Evolutionary conservation across 1,140 invertebrate genomes (phyloP).

Genomic region (Sminthurides bifidus): DNA sequence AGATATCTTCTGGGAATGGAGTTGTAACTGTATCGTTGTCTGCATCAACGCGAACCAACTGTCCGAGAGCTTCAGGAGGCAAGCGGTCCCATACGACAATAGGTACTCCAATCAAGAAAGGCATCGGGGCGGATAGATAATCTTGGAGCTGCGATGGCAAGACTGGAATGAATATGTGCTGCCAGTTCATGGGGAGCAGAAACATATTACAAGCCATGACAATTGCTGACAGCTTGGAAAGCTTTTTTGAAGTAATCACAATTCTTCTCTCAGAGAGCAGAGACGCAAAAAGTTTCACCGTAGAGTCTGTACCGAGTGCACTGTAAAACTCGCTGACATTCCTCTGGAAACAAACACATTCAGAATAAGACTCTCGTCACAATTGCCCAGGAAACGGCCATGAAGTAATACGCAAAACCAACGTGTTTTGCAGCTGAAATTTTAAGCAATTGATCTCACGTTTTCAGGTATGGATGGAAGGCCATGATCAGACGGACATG

Average conservation of each 20-base stretch:
- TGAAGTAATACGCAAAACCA: too few relatives aligned
- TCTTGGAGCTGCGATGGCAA: constrained; percentile 75
- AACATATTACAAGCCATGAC: constrained; percentile 86
- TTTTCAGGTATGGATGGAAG: constrained; percentile 88
- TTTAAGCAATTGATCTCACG: constrained; percentile 71
- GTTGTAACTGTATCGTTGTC: constrained; percentile 72
- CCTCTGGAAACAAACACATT: constrained; percentile 54
- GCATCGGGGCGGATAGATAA: constrained; percentile 86
- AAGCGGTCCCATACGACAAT: constrained; percentile 63
- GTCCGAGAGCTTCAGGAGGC: constrained; percentile 58
- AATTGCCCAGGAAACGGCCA: too few relatives aligned
- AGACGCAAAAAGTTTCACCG: constrained; percentile 88
- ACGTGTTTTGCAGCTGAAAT: too few relatives aligned
- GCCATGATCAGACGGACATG: constrained; percentile 62
- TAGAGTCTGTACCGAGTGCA: constrained; percentile 78
- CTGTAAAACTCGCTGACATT: constrained; percentile 94
- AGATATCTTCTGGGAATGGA: constrained; percentile 71
- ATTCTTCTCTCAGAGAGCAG: constrained; percentile 86
- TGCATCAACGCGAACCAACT: constrained; percentile 81
- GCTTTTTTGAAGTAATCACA: constrained; percentile 72
- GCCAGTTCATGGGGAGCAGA: constrained; percentile 95
- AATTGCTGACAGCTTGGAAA: constrained; percentile 77
- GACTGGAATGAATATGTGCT: constrained; percentile 93
- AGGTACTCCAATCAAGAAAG: constrained; percentile 87
- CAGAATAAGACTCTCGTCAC: constrained; percentile 9